Base-by-base conservation (phyloP, 2,797 vertebrate species). In the Schizopygopsis pylzovi region DNA sequence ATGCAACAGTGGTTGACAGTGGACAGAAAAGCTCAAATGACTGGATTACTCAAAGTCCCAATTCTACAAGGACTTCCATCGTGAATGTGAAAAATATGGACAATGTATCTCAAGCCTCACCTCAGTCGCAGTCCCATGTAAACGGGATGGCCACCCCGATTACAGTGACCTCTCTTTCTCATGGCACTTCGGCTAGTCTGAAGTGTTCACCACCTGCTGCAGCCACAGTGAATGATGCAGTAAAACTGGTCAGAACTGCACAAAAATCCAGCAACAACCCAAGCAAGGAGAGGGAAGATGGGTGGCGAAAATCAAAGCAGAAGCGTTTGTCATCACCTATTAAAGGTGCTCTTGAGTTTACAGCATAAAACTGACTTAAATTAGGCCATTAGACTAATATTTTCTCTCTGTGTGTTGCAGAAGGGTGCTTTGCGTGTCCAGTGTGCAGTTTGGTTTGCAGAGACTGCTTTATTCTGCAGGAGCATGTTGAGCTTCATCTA, bases 391-490 rank as follows among this genome's bases (percentile, higher is more conserved):
- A 43, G 22, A 56, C 4, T 71, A 75, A 45, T 79, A 56, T 70
- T 22, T 52, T 49, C 10, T 76, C 2, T 56, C 22, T 85, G 45
- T 86, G 22, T 22, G 9, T 90, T 88, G 1, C 87, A 95, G 94
- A 91, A 54, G 90, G 90, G 56, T 83, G 89, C 0, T 96, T 96
- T 86, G 90, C 96, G 18, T 99, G 97, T 89, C 97, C 98, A 15
- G 90, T 99, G 93, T 98, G 98, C 90, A 85, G 91, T 5, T 93
- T 97, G 87, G 92, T 95, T 56, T 98, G 89, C 90, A 91, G 80
- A 61, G 91, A 92, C 85, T 47, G 83, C 20, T 89, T 88, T 47
- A 45, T 93, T 68, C 89, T 95, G 61, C 94, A 95, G 86, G 93
- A 95, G 67, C 95, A 96, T 25, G 95, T 95, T 0, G 95, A 96